These are phyloP conservation scores for Pangasianodon gigas DNA, from an alignment of 2,113 vertebrate genomes.

Conservation along the genomic window DNA sequence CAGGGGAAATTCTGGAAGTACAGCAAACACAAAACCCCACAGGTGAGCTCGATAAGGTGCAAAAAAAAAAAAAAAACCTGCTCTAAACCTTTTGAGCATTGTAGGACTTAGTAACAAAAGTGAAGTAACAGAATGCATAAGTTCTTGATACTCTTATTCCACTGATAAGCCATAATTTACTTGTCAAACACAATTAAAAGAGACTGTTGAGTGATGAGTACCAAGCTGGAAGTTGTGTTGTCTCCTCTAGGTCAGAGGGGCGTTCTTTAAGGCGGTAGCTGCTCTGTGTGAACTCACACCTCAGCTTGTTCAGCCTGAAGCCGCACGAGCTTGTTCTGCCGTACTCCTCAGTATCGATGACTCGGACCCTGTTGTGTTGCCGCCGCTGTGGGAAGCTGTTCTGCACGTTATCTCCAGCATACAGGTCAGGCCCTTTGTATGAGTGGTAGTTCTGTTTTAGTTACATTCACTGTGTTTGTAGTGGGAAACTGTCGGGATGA, in stretches of 20 bases:
- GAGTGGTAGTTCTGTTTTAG: not conserved
- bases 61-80: not conserved
- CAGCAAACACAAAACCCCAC: constrained; percentile 84
- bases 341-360: constrained; percentile 91
- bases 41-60: constrained; percentile 73
- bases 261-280: constrained; percentile 88
- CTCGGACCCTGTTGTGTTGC: constrained; percentile 88
- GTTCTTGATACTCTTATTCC: not conserved
- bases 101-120: not conserved
- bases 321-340: constrained; percentile 79
- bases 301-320: constrained; percentile 79
- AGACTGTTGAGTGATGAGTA: not conserved
- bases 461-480: not conserved
- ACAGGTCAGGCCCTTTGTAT: constrained; percentile 71
- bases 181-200: not conserved
- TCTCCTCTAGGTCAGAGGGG: constrained; percentile 82
- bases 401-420: constrained; percentile 81
- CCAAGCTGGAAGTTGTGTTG: not conserved
- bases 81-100: not conserved
- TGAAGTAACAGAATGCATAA: not conserved
- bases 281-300: constrained; percentile 83
- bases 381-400: constrained; percentile 90
- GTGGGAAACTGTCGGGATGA: not conserved
- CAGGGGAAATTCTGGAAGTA: constrained; percentile 97
- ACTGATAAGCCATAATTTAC: not conserved